Evolutionary conservation across 2,113 vertebrate genomes (phyloP).

Genomic region (Arizona elegans): DNA sequence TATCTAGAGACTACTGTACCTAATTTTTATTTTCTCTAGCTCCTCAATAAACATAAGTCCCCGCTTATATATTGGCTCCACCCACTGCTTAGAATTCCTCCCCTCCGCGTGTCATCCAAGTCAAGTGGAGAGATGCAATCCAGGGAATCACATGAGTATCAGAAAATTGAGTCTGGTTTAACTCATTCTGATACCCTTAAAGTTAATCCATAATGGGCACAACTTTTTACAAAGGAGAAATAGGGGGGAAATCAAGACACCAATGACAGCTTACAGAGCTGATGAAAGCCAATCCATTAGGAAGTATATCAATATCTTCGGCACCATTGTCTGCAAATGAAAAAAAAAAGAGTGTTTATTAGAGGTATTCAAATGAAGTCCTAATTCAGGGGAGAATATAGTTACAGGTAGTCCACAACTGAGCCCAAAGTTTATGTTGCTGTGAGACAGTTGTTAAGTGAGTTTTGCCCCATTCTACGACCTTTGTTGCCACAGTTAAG

Average conservation of each 20-base stretch:
- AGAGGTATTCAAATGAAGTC: neutral
- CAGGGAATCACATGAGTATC: neutral
- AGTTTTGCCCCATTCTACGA: neutral
- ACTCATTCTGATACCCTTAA: neutral
- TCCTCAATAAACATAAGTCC: neutral
- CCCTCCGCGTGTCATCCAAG: neutral
- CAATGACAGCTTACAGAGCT: slow-evolving; percentile 69
- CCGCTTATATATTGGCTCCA: neutral
- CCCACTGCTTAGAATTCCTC: neutral
- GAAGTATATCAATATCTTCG: slow-evolving; percentile 78
- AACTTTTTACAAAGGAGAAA: rapidly evolving
- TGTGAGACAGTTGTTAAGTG: neutral
- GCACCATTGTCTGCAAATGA: slow-evolving; percentile 71
- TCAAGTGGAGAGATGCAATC: neutral
- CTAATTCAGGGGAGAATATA: neutral
- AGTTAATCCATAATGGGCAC: neutral
- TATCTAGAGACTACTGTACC: neutral
- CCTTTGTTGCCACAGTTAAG: neutral
- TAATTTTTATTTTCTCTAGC: neutral
- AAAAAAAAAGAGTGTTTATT: slow-evolving; percentile 7
- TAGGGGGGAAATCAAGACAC: neutral
- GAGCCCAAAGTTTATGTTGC: neutral
- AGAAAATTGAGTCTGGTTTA: neutral
- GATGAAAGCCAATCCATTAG: slow-evolving; percentile 77
- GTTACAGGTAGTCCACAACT: neutral